Evolutionary conservation across 2,888 invertebrate genomes (phyloP).

Genomic region (Deilephila porcellus): DNA sequence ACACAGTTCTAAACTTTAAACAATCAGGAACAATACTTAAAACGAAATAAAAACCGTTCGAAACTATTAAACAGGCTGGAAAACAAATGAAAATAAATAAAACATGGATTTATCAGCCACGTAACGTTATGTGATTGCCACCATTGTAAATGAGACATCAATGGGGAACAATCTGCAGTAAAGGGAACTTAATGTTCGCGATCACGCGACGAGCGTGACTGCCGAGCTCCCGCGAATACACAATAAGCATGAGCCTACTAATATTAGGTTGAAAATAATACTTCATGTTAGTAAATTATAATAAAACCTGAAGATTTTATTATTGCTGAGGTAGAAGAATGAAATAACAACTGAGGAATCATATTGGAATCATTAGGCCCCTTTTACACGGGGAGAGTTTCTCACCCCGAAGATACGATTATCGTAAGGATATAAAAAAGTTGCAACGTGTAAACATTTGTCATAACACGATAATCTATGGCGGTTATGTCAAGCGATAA

Average conservation of each 20-base stretch:
- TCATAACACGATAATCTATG: no score
- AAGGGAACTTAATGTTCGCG: constrained; percentile 41
- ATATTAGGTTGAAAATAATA: background rate
- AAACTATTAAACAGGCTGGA: constrained; percentile 15
- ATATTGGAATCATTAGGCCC: no score
- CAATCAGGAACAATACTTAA: constrained; percentile 1
- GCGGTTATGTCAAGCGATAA: no score
- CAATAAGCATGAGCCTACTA: constrained; percentile 10
- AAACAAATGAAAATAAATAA: constrained; percentile 25
- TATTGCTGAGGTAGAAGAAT: no score
- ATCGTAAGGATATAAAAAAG: no score
- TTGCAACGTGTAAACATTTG: no score
- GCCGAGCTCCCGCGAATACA: background rate
- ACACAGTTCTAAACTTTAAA: no score
- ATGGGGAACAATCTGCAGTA: constrained; percentile 40
- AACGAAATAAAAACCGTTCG: background rate
- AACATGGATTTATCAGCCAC: constrained; percentile 22
- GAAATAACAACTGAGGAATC: no score
- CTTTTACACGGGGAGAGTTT: no score
- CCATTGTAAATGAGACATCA: constrained; percentile 47
- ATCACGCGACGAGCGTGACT: constrained; percentile 41
- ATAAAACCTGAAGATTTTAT: no score
- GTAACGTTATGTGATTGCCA: constrained; percentile 29
- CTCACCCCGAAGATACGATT: no score
- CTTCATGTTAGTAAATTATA: background rate